Base-by-base conservation (phyloP, 23 tunicate species). In the Halocynthia aurantium region DNA sequence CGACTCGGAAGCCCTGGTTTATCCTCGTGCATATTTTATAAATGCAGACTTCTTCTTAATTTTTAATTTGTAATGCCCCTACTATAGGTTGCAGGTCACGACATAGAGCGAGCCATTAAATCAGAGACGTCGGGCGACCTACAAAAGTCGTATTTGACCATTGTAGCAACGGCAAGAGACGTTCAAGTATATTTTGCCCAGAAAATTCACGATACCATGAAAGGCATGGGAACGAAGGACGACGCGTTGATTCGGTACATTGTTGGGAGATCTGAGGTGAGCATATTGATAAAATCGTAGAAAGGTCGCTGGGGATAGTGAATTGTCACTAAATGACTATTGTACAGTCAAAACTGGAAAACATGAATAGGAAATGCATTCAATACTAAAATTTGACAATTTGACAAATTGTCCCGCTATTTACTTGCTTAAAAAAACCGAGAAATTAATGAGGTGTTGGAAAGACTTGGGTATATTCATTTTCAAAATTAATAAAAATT, bases 211-310 rank as follows among this genome's bases (percentile, higher is more conserved):
- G 64, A 18, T 20, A 15, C 78, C 10, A 74, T 74, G 78, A 74
- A 74, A 7, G 78, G 78, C 19, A 74, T 74, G 78, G 78, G 78
- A 8, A 74, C 78, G 0, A 74, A 74, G 31, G 78, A 74, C 22
- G 62, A 52, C 19, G 78, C 78, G 8, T 15, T 74, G 10, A 74
- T 74, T 8, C 69, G 56, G 4, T 50, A 53, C 67, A 53, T 74
- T 50, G 78, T 74, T 19, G 22, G 56, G 11, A 54, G 78, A 50
- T 22, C 55, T 10, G 78, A 74, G 78, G 78, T 74, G 50, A 21
- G 18, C 17, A 60, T 60, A 60, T 15, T 60, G 64, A 18, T 60
- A 15, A 18, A 60, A 60, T 60, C 44, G 4, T 1, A 31, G 44
- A 31, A 31, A 31, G 44, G 44, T 31, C 4, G 44, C 4, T 31